phyloP scores from a whole-genome alignment of 2,888 invertebrate species.

The Stenotaenia linearis region DNA sequence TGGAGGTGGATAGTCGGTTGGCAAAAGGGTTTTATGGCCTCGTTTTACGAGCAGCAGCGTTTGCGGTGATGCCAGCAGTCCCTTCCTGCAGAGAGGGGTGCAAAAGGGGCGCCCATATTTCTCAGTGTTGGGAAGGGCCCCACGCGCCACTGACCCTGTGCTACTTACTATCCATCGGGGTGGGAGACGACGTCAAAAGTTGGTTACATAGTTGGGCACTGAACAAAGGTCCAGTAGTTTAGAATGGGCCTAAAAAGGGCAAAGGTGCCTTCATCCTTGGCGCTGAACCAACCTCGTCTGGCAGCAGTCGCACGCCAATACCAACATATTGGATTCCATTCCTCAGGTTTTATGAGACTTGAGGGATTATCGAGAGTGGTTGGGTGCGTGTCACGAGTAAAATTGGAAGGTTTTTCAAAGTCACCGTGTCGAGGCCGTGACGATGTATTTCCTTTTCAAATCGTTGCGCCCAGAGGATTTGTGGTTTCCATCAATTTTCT shows the following conservation, averaged over 20 bases:
- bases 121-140: neutral
- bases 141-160: constrained; percentile 23
- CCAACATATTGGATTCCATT: constrained; percentile 26
- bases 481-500: neutral
- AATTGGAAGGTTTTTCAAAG: constrained; percentile 21
- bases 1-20: constrained; percentile 13
- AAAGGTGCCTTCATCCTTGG: constrained; percentile 21
- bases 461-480: neutral
- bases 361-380: constrained; percentile 26
- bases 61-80: constrained; percentile 15
- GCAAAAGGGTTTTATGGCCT: constrained; percentile 24
- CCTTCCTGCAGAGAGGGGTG: constrained; percentile 1
- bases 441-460: constrained; percentile 16
- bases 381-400: constrained; percentile 17
- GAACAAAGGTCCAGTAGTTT: constrained; percentile 26
- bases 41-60: constrained; percentile 19
- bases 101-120: neutral
- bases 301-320: constrained; percentile 16
- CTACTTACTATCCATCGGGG: neutral
- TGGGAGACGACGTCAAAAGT: constrained; percentile 6
- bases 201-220: constrained; percentile 19
- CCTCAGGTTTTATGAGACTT: constrained; percentile 21
- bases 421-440: constrained; percentile 20
- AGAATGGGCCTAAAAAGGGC: constrained; percentile 20
- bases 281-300: neutral